Evolutionary conservation across 2,113 vertebrate species (phyloP), one percentile per base, ranked within the genome.

Genomic region (Menura novaehollandiae): DNA sequence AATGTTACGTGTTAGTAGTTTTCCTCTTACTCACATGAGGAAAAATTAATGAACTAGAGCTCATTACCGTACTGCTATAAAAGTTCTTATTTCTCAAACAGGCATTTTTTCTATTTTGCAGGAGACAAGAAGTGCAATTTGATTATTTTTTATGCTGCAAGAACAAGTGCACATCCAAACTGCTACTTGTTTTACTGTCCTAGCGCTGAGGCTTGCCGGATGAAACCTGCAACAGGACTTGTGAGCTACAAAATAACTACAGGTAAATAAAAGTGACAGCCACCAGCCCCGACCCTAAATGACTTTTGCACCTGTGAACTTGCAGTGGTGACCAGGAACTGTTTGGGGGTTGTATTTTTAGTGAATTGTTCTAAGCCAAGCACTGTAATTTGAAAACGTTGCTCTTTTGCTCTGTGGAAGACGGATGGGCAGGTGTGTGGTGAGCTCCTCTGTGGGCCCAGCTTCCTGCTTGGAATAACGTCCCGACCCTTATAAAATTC

Each of bases 161-260:
- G 96, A 66, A 80, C 90, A 86, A 55, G 49, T 1, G 6, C 33
- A 9, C 93, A 91, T 51, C 97, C 97, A 43, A 98, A 98, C 94
- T 98, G 98, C 96, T 98, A 98, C 93, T 81, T 98, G 7, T 98
- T 98, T 67, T 91, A 98, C 93, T 98, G 98, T 68, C 98, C 98
- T 72, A 96, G 63, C 26, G 27, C 88, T 56, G 97, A 97, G 52
- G 96, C 97, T 77, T 98, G 98, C 73, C 98, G 97, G 1, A 75
- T 98, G 95, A 97, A 97, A 74, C 92, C 93, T 3, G 89, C 92
- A 0, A 22, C 59, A 17, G 98, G 97, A 56, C 91, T 97, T 41
- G 52, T 55, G 76, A 98, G 87, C 82, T 98, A 97, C 96, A 97
- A 89, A 84, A 93, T 98, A 80, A 84, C 49, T 58, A 82, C 49